Percentiles rank a stretch among this genome's conserved stretches.
These are phyloP conservation scores for Lasioglossum marginatum DNA, from an alignment of 2,888 invertebrate species.

Conservation along the genomic window DNA sequence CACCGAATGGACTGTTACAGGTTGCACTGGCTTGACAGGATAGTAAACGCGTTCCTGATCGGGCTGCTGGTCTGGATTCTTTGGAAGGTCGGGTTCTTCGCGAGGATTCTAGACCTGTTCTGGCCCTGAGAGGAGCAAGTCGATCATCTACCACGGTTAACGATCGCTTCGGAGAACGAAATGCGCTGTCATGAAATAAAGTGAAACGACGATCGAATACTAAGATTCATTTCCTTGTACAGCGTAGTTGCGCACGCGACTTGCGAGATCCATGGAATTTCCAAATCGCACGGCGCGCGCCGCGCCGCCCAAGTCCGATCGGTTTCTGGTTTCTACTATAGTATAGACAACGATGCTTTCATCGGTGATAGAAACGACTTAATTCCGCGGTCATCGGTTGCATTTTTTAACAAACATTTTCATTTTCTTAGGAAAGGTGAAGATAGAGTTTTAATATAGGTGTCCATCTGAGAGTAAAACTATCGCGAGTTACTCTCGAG, in stretches of 20 bases:
- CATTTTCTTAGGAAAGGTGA: neutral
- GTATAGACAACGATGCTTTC: neutral
- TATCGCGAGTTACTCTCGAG: too few relatives aligned
- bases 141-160: neutral
- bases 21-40: constrained; percentile 78
- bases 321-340: neutral
- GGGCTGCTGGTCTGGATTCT: constrained; percentile 62
- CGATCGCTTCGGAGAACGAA: neutral
- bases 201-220: neutral
- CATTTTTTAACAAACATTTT: too few relatives aligned
- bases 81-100: neutral
- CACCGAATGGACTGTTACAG: constrained; percentile 73
- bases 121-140: neutral
- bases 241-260: neutral
- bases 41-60: constrained; percentile 65
- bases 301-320: neutral
- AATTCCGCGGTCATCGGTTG: too few relatives aligned
- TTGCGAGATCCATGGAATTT: neutral
- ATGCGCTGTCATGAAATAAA: neutral
- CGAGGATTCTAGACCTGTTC: neutral
- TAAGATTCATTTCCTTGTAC: neutral
- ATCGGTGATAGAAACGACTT: neutral
- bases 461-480: too few relatives aligned
- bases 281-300: neutral
- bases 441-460: too few relatives aligned